Percentiles rank a stretch among this genome's conserved stretches.
These are phyloP conservation scores for Venustaconcha ellipsiformis DNA, from an alignment of 1,140 invertebrate genomes.

Conservation along the genomic window DNA sequence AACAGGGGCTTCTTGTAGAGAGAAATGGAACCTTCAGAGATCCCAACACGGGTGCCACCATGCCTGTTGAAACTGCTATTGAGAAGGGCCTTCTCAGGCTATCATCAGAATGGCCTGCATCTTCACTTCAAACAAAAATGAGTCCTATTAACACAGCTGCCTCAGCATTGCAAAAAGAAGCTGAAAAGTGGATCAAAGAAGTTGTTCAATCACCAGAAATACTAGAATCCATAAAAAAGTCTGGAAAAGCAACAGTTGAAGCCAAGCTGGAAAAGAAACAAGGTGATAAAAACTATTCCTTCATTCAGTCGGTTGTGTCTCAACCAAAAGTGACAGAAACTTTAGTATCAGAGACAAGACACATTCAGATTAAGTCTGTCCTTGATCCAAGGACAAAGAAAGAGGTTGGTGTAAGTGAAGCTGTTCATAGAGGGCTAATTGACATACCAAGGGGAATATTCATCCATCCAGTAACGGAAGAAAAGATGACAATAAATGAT, in stretches of 20 bases:
- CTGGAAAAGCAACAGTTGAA: slow-evolving; percentile 43
- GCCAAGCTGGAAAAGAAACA: slow-evolving; percentile 51
- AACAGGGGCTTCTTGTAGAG: slow-evolving; percentile 82
- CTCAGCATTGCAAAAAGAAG: slow-evolving; percentile 13
- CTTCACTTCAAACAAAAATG: slow-evolving; percentile 76
- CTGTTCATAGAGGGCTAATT: slow-evolving; percentile 72
- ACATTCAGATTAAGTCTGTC: slow-evolving; percentile 74
- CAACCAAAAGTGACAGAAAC: slow-evolving; percentile 54
- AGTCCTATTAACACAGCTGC: slow-evolving; percentile 23
- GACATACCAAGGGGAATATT: slow-evolving; percentile 79
- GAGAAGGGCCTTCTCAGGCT: slow-evolving; percentile 82
- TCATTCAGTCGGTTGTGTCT: slow-evolving; percentile 56
- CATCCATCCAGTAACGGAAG: slow-evolving; percentile 77
- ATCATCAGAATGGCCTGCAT: slow-evolving; percentile 82
- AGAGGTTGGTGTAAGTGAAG: slow-evolving; percentile 84
- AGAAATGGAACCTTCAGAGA: slow-evolving; percentile 85
- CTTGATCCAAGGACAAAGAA: slow-evolving; percentile 86
- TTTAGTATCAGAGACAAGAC: slow-evolving; percentile 55
- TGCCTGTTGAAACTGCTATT: slow-evolving; percentile 86
- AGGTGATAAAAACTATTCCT: slow-evolving; percentile 55
- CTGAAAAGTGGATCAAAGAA: slow-evolving; percentile 39
- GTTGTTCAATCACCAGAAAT: slow-evolving; percentile 27
- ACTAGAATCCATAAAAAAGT: slow-evolving; percentile 7
- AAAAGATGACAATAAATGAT: slow-evolving; percentile 83
- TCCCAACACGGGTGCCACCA: slow-evolving; percentile 79